These are phyloP conservation scores for Amphimallon solstitiale DNA, from an alignment of 2,888 invertebrate genomes.

Conservation along the genomic window DNA sequence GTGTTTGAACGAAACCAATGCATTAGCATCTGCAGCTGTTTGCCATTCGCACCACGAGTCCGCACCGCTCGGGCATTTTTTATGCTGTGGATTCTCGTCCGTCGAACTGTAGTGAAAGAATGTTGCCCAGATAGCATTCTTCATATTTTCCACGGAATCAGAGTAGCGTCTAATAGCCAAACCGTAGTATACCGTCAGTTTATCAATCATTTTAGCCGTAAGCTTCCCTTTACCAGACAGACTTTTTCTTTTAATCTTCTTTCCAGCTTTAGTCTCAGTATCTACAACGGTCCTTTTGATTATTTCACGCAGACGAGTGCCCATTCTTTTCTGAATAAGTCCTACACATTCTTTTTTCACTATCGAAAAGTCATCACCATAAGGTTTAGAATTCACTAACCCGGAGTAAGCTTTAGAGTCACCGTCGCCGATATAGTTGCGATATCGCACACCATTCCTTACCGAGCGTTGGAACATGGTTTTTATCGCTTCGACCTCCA, in stretches of 20 bases:
- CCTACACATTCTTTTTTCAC: constrained; percentile 46
- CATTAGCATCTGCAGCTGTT: constrained; percentile 31
- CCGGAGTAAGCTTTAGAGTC: constrained; percentile 44
- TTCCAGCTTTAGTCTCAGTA: too few species aligned
- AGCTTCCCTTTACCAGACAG: constrained; percentile 36
- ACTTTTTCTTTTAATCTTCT: too few species aligned
- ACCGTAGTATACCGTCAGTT: constrained; percentile 52
- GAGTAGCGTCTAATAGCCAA: constrained; percentile 48
- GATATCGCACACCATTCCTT: constrained; percentile 35
- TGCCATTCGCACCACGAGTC: constrained; percentile 42
- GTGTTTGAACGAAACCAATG: constrained; percentile 11
- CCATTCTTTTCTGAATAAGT: constrained; percentile 45
- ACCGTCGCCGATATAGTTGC: constrained; percentile 44
- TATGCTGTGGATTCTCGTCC: constrained; percentile 51
- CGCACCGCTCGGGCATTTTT: constrained; percentile 46
- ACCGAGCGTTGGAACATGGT: constrained; percentile 44
- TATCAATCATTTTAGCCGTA: constrained; percentile 49
- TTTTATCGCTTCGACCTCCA: constrained; percentile 39
- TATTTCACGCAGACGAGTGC: constrained; percentile 43
- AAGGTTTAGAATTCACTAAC: constrained; percentile 41
- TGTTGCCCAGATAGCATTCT: constrained; percentile 51
- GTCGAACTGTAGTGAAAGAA: constrained; percentile 51
- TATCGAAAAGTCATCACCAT: constrained; percentile 38
- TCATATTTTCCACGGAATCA: constrained; percentile 49
- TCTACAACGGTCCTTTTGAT: too few species aligned